Evolutionary conservation across 2,888 invertebrate species (phyloP), one percentile per base, ranked within the genome.

Genomic region (Amaurobius ferox): DNA sequence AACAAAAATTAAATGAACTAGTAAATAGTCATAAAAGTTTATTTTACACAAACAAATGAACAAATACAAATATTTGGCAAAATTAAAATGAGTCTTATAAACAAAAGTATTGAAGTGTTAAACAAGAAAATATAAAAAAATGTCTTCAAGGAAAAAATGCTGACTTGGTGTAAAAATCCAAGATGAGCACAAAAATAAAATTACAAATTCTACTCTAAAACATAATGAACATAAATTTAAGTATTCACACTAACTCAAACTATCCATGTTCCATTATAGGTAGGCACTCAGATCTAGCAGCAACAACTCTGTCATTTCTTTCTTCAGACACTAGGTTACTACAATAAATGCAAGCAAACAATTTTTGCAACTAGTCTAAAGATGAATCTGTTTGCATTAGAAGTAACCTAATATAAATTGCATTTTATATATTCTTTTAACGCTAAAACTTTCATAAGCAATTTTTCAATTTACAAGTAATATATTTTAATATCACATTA

Each of bases 91-190:
- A 77, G 26, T 48, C 40, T 71, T 66, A 61, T 39, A 62, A 62
- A 78, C 39, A n/a, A 67, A 32, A 70, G 39, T n/a, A n/a, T 11
- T 66, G 28, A 30, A 39, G 66, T 28, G 39, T 67, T 40, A 39
- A 61, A 61, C 39, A 23, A 40, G 26, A 13, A 9, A 26, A 39
- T 19, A 13, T 11, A 62, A 61, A 40, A n/a, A 30, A 61, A 62
- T n/a, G n/a, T n/a, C n/a, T n/a, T n/a, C n/a, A n/a, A n/a, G n/a
- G n/a, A 81, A 74, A 55, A 35, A 70, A 19, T 44, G 32, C 62
- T 61, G 67, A 72, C 66, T 71, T 85, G 83, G 77, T 85, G 83
- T 85, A 85, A 77, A 85, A 72, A 71, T 85, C 77, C 83, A 85
- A 83, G 48, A 29, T 16, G 55, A 76, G 71, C 74, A 77, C 64